Base-by-base conservation (phyloP, 2,797 vertebrate genomes). In the Poecilia picta region DNA sequence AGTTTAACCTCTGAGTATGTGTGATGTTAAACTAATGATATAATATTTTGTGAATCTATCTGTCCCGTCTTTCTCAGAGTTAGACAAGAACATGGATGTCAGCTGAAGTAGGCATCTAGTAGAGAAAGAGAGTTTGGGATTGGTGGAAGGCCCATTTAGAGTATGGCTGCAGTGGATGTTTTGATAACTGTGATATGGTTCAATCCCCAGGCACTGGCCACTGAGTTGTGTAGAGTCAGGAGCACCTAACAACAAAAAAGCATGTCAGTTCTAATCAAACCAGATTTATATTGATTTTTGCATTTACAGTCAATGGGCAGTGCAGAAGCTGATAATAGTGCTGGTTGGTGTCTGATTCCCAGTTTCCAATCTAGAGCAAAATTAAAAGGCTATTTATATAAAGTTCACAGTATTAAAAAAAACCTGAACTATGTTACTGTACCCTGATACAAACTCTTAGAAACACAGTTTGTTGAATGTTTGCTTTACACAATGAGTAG, bases 1-100 rank as follows among this genome's bases (percentile, higher is more conserved):
- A 83, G 72, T 77, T 89, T 77, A 77, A 83, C 77, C 79, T 83
- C 28, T 83, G 75, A 72, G 81, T 75, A 77, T 83, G 75, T 55
- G 77, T 81, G 81, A 83, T 76, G 36, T 85, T 73, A 72, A 39
- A 73, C 55, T 62, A 79, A 85, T 72, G 81, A 75, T 71, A 41
- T 47, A 18, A 83, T 62, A 80, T 85, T 82, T 74, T 66, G 46
- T 45, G 51, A 28, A 71, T 79, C 49, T 45, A 75, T 55, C 39
- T 64, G 49, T 77, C 82, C 36, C 23, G 73, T 81, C n/a, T 74
- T 82, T 68, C 76, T 11, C 15, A 39, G 75, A 83, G 47, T 80
- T 47, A 57, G 20, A 79, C 41, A 64, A 77, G 49, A 80, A 25
- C 7, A 82, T 74, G 15, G 31, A 51, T 75, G 73, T 85, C 72